Evolutionary conservation across 2,797 vertebrate species (phyloP).

Genomic region (Eulemur albifrons): DNA sequence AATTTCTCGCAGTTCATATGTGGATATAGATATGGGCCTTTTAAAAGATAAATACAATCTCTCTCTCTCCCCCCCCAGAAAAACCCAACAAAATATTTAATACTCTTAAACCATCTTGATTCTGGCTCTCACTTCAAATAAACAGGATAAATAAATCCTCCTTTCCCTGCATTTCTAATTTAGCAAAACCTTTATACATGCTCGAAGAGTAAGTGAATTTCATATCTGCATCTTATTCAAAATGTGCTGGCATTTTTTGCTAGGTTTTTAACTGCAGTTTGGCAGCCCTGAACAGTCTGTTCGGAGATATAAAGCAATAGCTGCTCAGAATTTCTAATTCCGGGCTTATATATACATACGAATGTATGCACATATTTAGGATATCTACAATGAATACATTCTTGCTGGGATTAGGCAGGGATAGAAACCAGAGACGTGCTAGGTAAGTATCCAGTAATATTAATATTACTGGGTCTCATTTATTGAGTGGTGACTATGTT

Average conservation of each 20-base stretch:
- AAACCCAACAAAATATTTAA: constrained; percentile 15
- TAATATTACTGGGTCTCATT: background rate
- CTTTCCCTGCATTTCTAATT: constrained; percentile 55
- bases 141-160: constrained; percentile 51
- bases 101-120: constrained; percentile 47
- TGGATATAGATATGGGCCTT: background rate
- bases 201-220: constrained; percentile 47
- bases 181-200: constrained; percentile 45
- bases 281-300: constrained; percentile 28
- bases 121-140: constrained; percentile 64
- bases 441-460: background rate
- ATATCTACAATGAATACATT: background rate
- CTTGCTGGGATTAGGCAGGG: background rate
- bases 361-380: background rate
- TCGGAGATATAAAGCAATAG: constrained; percentile 21
- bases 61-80: background rate
- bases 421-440: background rate
- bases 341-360: background rate
- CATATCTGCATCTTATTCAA: constrained; percentile 66
- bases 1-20: background rate
- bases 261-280: constrained; percentile 37
- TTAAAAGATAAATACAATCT: constrained; percentile 40
- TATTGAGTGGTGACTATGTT: background rate
- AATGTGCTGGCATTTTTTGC: constrained; percentile 56
- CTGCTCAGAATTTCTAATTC: constrained; percentile 34